Conservation (phyloP, 2,888 invertebrate species). For the Rotaria magnacalcarata region DNA sequence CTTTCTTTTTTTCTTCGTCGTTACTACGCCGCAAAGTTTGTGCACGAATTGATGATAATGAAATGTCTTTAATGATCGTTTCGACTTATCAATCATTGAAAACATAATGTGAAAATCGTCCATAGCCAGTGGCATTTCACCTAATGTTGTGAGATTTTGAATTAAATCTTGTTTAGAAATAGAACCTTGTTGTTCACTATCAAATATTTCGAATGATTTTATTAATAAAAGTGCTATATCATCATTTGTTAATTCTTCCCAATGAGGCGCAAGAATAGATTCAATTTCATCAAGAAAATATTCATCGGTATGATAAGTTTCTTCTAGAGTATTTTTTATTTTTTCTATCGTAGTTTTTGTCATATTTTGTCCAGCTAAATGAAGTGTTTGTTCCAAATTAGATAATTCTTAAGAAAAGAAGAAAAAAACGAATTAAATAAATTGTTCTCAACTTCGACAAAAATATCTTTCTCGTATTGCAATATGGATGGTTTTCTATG, state of each 20-base stretch:
- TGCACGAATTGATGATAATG: neutral
- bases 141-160: neutral
- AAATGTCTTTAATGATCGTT: neutral
- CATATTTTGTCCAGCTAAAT: conserved; percentile 5
- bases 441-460: neutral
- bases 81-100: neutral
- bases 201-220: neutral
- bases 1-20: neutral
- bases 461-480: too few species aligned
- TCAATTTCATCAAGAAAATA: conserved; percentile 21
- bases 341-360: neutral
- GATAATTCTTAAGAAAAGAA: neutral
- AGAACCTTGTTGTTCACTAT: neutral
- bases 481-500: too few species aligned
- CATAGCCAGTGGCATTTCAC: neutral
- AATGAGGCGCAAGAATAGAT: neutral
- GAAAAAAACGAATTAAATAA: neutral
- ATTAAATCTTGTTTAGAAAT: neutral
- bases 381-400: neutral
- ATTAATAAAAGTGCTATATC: neutral
- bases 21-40: neutral
- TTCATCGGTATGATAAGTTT: neutral
- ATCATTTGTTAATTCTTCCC: conserved; percentile 12
- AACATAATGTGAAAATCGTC: conserved; percentile 25
- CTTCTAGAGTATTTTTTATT: neutral